Evolutionary conservation across 2,888 invertebrate species (phyloP), one percentile per base, ranked within the genome.

Genomic region (Graphium colonna): DNA sequence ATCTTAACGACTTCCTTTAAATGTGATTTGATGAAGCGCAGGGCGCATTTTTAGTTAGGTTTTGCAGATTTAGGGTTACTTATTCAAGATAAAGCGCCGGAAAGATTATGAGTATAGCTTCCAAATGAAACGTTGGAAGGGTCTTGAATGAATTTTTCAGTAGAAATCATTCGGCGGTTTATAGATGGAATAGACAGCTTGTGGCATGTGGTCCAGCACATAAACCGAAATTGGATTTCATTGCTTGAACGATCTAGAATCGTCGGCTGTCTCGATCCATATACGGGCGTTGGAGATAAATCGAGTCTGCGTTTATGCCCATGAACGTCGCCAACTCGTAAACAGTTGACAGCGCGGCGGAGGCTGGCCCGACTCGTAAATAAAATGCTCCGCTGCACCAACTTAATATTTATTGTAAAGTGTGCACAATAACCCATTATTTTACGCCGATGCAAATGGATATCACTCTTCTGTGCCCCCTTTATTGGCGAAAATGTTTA

Each of bases 171-270:
- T 5, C 21, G 5, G 2, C 21, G 21, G 21, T 10, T 39, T n/a
- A 40, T 9, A n/a, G n/a, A 40, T 40, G 2, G 8, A 48, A 40
- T 39, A 21, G 26, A 15, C 8, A 36, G 4, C 36, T 28, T 39
- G 45, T 18, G 28, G 40, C 31, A 40, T 45, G 15, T 39, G 18
- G 26, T 39, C 31, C 33, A 36, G 18, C 28, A 31, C 31, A 82
- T 78, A 78, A 77, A 79, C 75, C 74, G 68, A 75, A 79, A 77
- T 79, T 75, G 68, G 68, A 69, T 78, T 84, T 83, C 82, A 82
- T 80, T 75, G 75, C 68, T 73, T 58, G 71, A 70, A 69, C 69
- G 70, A 57, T 65, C 63, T 64, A 67, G 67, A 67, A 67, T 68
- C 64, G 67, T 69, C 68, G 69, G 60, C 59, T 67, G 71, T 65